Base-by-base conservation (phyloP, 64 coral and sea anemone species). In the Pachyseris speciosa region DNA sequence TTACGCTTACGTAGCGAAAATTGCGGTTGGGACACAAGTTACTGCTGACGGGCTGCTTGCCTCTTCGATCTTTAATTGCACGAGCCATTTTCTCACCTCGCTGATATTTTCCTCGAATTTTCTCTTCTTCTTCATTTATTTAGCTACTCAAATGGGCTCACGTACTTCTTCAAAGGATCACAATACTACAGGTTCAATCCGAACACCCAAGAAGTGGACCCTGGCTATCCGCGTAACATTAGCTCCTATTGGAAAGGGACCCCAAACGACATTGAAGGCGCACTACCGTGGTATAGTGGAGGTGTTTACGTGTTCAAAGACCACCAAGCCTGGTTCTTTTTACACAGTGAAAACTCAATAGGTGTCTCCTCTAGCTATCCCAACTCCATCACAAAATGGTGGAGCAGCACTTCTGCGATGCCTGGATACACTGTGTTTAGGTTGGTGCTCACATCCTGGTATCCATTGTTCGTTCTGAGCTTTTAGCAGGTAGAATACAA, bases 231-330 rank as follows among this genome's bases (percentile, higher is more conserved):
- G 25, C 94, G 69, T 49, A 7, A 36, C 0, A 83, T 98, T 15
- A 63, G 78, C 16, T 86, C 58, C 13, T 94, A 98, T 61, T 98
- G 96, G 96, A 88, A 64, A 26, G 89, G 69, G 30, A 68, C 92
- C 69, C 92, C 96, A 29, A 84, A 20, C 20, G 28, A 83, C 60
- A 94, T 95, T 5, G 93, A 98, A 53, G 93, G 51, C 2, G 96
- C 89, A 32, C 74, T 98, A 32, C 51, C 83, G 17, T 98, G 96
- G 96, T 92, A 98, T 50, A 98, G 94, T 74, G 96, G 96, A 2
- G 96, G 89, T 0, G 92, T 98, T 10, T 98, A 94, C 34, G 94
- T 94, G 27, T 98, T 94, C 65, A 98, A 98, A 36, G 96, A 95
- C 28, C 52, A 67, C 0, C 88, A 89, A 16, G 89, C 52, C 31